Evolutionary conservation across 1,140 invertebrate genomes (phyloP).

Genomic region (Drosophila yakuba): DNA sequence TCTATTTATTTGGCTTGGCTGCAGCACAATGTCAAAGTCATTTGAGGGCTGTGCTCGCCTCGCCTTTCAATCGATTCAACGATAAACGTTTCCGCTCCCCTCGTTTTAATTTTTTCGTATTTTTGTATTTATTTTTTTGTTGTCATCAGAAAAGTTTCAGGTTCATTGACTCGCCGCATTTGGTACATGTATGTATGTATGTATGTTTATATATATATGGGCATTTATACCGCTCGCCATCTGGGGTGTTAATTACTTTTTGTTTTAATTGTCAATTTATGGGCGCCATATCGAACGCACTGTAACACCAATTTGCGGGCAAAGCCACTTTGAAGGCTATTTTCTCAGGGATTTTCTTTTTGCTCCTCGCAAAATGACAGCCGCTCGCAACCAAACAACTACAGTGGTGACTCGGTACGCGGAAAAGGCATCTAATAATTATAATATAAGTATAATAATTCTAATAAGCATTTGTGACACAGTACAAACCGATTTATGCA

Average conservation of each 20-base stretch:
- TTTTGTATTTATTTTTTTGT: slow-evolving; percentile 21
- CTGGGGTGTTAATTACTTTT: slow-evolving; percentile 75
- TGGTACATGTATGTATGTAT: slow-evolving; percentile 12
- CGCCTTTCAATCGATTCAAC: slow-evolving; percentile 54
- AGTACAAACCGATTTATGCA: too few species aligned
- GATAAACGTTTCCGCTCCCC: slow-evolving; percentile 14
- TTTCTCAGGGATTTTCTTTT: slow-evolving; percentile 2
- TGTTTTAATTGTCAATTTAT: slow-evolving; percentile 77
- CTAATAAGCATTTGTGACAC: too few species aligned
- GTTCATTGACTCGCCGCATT: slow-evolving; percentile 73
- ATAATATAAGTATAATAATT: too few species aligned
- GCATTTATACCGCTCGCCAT: slow-evolving; percentile 32
- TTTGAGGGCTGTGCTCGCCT: slow-evolving; percentile 19
- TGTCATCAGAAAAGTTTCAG: slow-evolving; percentile 39
- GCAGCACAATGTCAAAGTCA: slow-evolving; percentile 70
- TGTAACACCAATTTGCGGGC: not conserved
- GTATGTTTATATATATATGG: not conserved
- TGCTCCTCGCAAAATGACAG: slow-evolving; percentile 9
- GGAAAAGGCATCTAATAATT: too few species aligned
- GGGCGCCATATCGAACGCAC: slow-evolving; percentile 29
- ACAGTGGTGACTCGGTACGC: not conserved
- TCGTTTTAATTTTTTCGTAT: not conserved
- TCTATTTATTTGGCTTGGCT: slow-evolving; percentile 35
- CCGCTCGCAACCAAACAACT: not conserved
- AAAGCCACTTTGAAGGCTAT: slow-evolving; percentile 19